A percentile compares a stretch with the other conserved stretches of the same genome.
Conservation (phyloP, 2,113 vertebrate genomes). For the Odocoileus virginianus region DNA sequence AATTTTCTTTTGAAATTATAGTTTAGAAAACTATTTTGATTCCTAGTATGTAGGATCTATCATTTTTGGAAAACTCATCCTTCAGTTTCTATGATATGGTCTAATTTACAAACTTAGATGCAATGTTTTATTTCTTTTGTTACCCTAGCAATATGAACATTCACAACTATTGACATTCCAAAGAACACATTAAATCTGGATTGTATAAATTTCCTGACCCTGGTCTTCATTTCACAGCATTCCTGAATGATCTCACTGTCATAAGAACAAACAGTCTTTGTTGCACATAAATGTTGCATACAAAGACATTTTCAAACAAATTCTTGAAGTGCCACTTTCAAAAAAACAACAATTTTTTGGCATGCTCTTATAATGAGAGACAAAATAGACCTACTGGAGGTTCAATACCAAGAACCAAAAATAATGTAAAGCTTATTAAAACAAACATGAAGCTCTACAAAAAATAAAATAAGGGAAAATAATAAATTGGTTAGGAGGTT, state of each 20-base stretch:
- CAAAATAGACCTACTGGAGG: neutral
- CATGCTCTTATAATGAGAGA: neutral
- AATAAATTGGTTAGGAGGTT: neutral
- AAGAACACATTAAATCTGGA: slow-evolving; percentile 24
- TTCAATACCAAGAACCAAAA: neutral
- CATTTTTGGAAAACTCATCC: neutral
- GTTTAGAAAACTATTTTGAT: slow-evolving; percentile 4
- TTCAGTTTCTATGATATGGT: slow-evolving; percentile 1
- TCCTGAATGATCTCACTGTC: slow-evolving; percentile 40
- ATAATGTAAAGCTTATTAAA: slow-evolving; percentile 23
- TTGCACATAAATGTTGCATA: slow-evolving; percentile 30
- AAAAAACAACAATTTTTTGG: slow-evolving; percentile 5
- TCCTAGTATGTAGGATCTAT: neutral
- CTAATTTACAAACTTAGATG: neutral
- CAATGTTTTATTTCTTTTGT: neutral
- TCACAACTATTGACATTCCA: slow-evolving; percentile 48
- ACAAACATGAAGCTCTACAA: slow-evolving; percentile 16
- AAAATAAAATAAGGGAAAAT: slow-evolving; percentile 17
- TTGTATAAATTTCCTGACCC: slow-evolving; percentile 37
- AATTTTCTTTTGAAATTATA: slow-evolving; percentile 34
- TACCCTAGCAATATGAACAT: slow-evolving; percentile 11
- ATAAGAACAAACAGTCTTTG: slow-evolving; percentile 56
- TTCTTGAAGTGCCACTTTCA: neutral
- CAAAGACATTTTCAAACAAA: slow-evolving; percentile 53
- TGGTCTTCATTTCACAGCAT: neutral